phyloP scores from a whole-genome alignment of 2,113 vertebrate genomes.

The Periophthalmus modestus region DNA sequence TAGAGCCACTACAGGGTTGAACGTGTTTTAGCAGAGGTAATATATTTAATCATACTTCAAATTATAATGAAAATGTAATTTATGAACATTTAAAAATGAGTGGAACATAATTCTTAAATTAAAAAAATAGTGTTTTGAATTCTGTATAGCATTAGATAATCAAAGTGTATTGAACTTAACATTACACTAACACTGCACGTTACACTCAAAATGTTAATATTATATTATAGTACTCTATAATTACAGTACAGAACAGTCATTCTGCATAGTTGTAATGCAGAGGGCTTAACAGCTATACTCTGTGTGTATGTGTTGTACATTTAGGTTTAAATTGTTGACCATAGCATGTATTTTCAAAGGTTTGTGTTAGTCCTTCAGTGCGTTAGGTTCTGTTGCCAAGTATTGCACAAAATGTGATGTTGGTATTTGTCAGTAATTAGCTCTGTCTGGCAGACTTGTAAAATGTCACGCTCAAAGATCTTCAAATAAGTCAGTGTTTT shows the following conservation, averaged over 20 bases:
- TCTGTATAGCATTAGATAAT: no score
- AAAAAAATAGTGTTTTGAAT: no score
- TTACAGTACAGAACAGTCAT: background rate
- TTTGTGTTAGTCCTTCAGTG: background rate
- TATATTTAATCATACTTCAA: no score
- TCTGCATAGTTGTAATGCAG: background rate
- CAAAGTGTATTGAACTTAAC: background rate
- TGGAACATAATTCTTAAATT: no score
- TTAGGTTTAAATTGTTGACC: background rate
- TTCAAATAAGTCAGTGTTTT: no score
- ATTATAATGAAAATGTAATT: no score
- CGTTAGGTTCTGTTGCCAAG: background rate
- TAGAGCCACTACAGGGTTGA: background rate
- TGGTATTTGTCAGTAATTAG: background rate
- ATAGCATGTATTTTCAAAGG: background rate
- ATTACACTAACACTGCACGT: no score
- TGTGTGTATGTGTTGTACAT: background rate
- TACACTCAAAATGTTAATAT: no score
- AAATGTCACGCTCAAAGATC: no score
- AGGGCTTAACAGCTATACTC: background rate
- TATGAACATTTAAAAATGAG: no score
- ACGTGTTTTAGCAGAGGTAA: background rate
- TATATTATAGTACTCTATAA: no score
- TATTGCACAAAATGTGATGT: background rate
- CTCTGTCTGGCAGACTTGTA: no score